Evolutionary conservation across 2,797 vertebrate genomes (phyloP).

Genomic region (Tenualosa thibaudeaui): DNA sequence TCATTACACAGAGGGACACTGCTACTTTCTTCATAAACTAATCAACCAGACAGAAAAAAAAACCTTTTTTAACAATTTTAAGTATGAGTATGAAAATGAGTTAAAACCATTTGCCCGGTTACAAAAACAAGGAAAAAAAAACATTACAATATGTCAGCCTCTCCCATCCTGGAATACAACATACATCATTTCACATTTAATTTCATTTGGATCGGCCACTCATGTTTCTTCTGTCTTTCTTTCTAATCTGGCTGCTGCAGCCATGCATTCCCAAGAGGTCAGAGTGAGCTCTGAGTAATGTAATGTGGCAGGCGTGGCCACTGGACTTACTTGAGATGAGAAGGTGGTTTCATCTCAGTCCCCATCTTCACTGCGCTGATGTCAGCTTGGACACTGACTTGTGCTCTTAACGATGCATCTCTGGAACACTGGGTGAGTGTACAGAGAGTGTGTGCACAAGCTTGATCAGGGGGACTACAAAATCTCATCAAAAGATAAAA

Average conservation of each 20-base stretch:
- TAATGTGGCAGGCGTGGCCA: conserved; percentile 1
- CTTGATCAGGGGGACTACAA: neutral
- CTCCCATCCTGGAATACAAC: neutral
- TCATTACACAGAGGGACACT: neutral
- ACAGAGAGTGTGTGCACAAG: neutral
- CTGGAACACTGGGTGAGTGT: neutral
- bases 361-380: neutral
- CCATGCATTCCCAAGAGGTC: neutral
- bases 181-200: neutral
- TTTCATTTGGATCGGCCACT: neutral
- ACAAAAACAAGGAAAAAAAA: neutral
- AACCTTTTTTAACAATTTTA: no score
- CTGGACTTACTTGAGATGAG: neutral
- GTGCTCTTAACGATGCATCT: neutral
- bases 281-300: neutral
- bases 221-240: neutral
- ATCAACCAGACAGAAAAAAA: neutral
- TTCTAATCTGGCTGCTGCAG: neutral
- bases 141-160: neutral
- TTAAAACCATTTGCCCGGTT: neutral
- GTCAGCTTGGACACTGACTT: neutral
- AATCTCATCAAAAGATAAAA: neutral
- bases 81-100: neutral
- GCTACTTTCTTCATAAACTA: neutral
- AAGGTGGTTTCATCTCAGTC: conserved; percentile 13